Evolutionary conservation across 92 coral and sea anemone genomes (phyloP).

Genomic region (Palythoa caribaeorum): DNA sequence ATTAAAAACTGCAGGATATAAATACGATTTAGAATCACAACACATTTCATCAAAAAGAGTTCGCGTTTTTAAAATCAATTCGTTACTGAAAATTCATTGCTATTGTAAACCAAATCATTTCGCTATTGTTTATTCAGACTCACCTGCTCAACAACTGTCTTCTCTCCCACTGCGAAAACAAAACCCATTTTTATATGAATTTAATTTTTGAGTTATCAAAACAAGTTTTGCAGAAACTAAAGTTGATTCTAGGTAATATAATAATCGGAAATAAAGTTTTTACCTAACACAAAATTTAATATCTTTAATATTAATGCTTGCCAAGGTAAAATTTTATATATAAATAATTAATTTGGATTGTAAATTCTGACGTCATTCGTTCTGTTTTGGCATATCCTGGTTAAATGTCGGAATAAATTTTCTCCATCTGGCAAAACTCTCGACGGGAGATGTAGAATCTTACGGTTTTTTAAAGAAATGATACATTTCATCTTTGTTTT

Average conservation of each 20-base stretch:
- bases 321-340: background rate
- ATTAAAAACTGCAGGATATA: too few relatives aligned
- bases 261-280: background rate
- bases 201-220: background rate
- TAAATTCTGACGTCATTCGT: slow-evolving; percentile 5
- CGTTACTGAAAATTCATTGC: background rate
- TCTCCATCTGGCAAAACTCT: background rate
- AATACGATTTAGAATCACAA: too few relatives aligned
- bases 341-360: background rate
- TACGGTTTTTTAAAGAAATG: background rate
- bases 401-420: background rate
- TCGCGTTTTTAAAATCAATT: background rate
- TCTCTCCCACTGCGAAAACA: background rate
- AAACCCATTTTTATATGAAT: background rate
- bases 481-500: background rate
- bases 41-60: too few relatives aligned
- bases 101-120: background rate
- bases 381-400: background rate
- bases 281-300: background rate
- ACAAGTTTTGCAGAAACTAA: background rate
- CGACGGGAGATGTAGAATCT: background rate
- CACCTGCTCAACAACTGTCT: background rate
- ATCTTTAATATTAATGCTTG: background rate
- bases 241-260: background rate
- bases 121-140: background rate